Percentiles rank a stretch among this genome's conserved stretches.
phyloP scores from a whole-genome alignment of 2,888 invertebrate genomes.

The Monopis laevigella region DNA sequence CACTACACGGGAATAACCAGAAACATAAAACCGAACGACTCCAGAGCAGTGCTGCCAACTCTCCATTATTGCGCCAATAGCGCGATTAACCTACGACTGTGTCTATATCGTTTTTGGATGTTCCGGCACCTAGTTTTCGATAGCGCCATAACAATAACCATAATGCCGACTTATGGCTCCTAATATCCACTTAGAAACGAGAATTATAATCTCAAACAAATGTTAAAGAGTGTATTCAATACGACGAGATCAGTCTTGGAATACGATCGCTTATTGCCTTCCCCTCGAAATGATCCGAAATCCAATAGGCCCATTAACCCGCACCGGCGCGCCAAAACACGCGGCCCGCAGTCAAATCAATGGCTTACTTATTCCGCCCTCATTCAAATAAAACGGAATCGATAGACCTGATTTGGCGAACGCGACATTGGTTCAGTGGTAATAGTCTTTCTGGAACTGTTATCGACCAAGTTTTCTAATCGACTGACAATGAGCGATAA shows the following conservation, averaged over 20 bases:
- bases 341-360: conserved; percentile 41
- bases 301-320: conserved; percentile 41
- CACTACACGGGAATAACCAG: conserved; percentile 37
- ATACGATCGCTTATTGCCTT: conserved; percentile 29
- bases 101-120: conserved; percentile 7
- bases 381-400: conserved; percentile 20
- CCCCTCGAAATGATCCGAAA: conserved; percentile 31
- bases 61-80: conserved; percentile 42
- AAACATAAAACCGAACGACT: conserved; percentile 32
- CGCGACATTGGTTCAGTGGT: no score
- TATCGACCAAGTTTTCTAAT: background rate
- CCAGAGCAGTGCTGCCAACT: conserved; percentile 27
- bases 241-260: conserved; percentile 15
- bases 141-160: conserved; percentile 1
- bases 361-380: conserved; percentile 36
- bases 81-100: conserved; percentile 33
- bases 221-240: background rate
- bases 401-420: conserved; percentile 9
- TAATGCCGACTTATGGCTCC: background rate
- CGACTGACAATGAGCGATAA: background rate
- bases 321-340: conserved; percentile 36
- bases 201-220: background rate
- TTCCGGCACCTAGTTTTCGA: conserved; percentile 10
- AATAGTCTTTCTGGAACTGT: background rate
- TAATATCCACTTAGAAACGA: background rate